A percentile compares a stretch with the other conserved stretches of the same genome.
These are phyloP conservation scores for Sceloporus tristichus DNA, from an alignment of 2,113 vertebrate genomes.

Conservation along the genomic window DNA sequence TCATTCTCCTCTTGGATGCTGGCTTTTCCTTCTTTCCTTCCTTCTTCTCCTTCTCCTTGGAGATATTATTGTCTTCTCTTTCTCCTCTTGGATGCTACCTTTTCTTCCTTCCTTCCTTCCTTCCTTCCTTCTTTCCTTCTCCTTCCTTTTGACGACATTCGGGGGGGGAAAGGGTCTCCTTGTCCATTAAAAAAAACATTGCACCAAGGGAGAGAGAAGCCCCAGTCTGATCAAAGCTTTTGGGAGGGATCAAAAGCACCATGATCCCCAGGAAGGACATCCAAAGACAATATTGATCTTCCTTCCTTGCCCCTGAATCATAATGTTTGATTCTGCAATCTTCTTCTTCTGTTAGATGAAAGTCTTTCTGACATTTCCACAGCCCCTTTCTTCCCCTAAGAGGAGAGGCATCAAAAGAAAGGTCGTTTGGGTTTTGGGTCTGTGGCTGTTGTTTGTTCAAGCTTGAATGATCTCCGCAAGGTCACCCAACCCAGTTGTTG, in stretches of 20 bases:
- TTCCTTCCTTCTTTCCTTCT: not conserved
- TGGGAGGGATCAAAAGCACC: too few relatives aligned
- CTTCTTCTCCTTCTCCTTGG: too few relatives aligned
- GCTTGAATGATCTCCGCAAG: slow-evolving; percentile 67
- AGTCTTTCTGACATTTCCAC: slow-evolving; percentile 21
- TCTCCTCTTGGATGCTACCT: too few relatives aligned
- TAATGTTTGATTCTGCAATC: too few relatives aligned
- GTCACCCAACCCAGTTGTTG: slow-evolving; percentile 63
- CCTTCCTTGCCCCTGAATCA: not conserved
- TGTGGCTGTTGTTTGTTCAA: slow-evolving; percentile 17
- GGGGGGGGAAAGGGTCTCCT: not conserved
- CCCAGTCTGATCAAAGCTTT: not conserved
- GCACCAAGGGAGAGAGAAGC: not conserved
- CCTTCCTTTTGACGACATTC: not conserved
- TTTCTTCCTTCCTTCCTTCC: not conserved
- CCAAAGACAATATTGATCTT: not conserved
- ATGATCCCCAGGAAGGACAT: not conserved
- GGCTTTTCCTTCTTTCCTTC: not conserved
- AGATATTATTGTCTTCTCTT: too few relatives aligned
- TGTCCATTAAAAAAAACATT: not conserved
- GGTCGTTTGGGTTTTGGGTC: slow-evolving; percentile 34
- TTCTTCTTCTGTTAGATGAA: not conserved
- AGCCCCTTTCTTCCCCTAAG: not conserved
- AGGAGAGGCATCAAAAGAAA: slow-evolving; percentile 47
- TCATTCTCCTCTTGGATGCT: not conserved